Evolutionary conservation across 2,797 vertebrate species (phyloP), one percentile per base, ranked within the genome.

Genomic region (Eleutherodactylus coqui): DNA sequence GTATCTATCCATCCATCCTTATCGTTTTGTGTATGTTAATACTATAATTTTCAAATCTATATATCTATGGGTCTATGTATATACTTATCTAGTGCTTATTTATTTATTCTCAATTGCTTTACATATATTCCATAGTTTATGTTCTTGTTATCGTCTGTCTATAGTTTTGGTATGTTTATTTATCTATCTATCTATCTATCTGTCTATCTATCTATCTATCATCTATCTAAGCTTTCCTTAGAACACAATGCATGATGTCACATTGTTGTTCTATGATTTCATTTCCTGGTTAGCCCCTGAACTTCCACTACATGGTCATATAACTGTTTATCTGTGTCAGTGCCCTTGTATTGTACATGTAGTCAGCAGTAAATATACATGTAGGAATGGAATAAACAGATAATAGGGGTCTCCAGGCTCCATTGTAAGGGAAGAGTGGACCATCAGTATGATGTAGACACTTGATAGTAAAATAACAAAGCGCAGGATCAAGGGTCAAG

Each of bases 401-500:
- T 83, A 83, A 76, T 79, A 87, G 81, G 43, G 62, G 45, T 36
- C 53, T 45, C 36, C 64, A 58, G 13, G 78, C 58, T 45, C 24
- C 17, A 67, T 27, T 83, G 72, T 85, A 58, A n/a, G 84, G 75
- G 34, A 24, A 79, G 67, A 79, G 88, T 69, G 88, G 84, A 85
- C 64, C 34, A 87, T 70, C 79, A 84, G 86, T 86, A 88, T 88
- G 62, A 84, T 16, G 83, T 27, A 38, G 38, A 53, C 83, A 88
- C 88, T 88, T 85, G 75, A 69, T 87, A 34, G 79, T 86, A 64
- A 75, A 79, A 79, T 84, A 83, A 87, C 79, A 89, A 76, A 62
- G 84, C 47, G 29, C 34, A 32, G 78, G 88, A 62, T 84, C 85
- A 82, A 4, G 77, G 88, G 85, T 89, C 87, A 85, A 88, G 89